A percentile compares a stretch with the other conserved stretches of the same genome.
These are phyloP conservation scores for Caracal caracal DNA, from an alignment of 2,113 vertebrate genomes.

Conservation along the genomic window DNA sequence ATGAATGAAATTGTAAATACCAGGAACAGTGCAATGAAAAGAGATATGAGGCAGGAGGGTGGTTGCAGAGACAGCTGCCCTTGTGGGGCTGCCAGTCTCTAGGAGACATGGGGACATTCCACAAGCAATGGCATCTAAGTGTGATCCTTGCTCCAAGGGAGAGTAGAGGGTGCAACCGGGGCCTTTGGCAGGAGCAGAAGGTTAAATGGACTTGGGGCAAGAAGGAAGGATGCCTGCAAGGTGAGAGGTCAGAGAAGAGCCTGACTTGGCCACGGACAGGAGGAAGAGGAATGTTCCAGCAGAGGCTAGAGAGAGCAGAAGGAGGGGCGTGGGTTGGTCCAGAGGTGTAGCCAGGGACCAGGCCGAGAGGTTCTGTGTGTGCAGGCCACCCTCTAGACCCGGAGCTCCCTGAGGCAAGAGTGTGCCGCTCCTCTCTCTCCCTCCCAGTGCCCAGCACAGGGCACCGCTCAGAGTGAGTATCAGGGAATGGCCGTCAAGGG, in stretches of 20 bases:
- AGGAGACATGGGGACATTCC: neutral
- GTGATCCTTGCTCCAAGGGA: neutral
- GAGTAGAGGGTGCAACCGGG: neutral
- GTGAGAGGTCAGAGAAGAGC: neutral
- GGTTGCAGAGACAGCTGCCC: neutral
- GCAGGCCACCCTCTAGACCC: neutral
- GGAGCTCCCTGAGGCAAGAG: neutral
- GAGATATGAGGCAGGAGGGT: neutral
- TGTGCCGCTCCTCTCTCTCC: neutral
- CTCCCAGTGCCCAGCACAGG: neutral
- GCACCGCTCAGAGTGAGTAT: neutral
- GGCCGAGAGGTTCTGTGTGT: neutral
- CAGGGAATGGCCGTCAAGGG: neutral
- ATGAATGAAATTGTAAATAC: neutral
- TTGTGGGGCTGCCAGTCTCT: neutral
- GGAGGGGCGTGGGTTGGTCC: neutral
- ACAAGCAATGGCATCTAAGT: neutral
- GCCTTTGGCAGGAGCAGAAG: neutral
- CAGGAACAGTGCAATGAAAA: neutral
- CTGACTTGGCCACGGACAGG: neutral
- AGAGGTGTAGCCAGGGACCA: neutral
- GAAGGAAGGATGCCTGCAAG: neutral
- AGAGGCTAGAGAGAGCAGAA: neutral
- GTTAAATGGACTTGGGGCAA: neutral
- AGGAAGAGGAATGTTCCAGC: neutral